Base-by-base conservation (phyloP, 2,113 vertebrate species). In the Epinephelus cyanopodus region DNA sequence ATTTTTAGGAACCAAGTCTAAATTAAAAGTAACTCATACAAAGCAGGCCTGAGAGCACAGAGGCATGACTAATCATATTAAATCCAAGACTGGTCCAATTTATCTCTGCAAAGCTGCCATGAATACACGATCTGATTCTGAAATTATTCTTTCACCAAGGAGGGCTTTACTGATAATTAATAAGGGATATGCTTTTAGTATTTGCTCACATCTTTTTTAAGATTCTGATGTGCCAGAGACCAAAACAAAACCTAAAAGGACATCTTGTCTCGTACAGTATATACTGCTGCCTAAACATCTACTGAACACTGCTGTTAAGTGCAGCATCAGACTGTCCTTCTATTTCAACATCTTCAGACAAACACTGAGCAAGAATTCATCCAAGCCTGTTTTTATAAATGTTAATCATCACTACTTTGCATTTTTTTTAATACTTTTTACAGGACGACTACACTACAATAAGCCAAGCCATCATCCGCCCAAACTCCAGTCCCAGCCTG, bases 391-490 rank as follows among this genome's bases (percentile, higher is more conserved):
- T 57, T 57, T 53, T 1, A 73, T 48, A 48, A 66, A 45, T 17
- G 7, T 27, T 54, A 29, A 33, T 45, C 3, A 23, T 17, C 3
- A 21, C 18, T 45, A 1, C 27, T 71, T 33, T 56, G 23, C 6
- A 29, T 25, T 5, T 5, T 39, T 48, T 53, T 47, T 25, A 13
- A 12, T 64, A n/a, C 15, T 45, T 61, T 65, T 54, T 6, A 56
- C 6, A 27, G 15, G 17, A 29, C 29, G 5, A 29, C 4, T 50
- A 53, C 76, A 73, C 23, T 25, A 63, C 18, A 63, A 12, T 91
- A 87, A 90, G 85, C 94, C 94, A 95, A 97, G 95, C 96, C 96
- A 95, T 94, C 95, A 95, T 94, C 95, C 94, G 89, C 90, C 91
- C 73, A 50, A 83, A 33, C 62, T 85, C 76, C 82, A 92, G 89